phyloP scores from a whole-genome alignment of 2,888 invertebrate species.

The Lasioglossum leucozonium region DNA sequence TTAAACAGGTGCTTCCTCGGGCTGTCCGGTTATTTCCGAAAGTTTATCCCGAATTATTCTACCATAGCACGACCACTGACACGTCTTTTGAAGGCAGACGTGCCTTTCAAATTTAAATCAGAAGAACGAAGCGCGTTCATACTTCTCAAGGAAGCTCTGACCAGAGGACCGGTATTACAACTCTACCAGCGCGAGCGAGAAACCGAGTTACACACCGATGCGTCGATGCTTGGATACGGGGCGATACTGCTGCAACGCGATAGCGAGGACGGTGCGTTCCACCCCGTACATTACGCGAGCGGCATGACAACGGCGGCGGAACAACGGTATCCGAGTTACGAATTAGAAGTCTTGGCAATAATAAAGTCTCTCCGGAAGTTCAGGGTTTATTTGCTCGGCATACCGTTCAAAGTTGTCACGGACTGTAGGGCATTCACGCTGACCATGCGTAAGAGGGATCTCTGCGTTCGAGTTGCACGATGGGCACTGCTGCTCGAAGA shows the following conservation, averaged over 20 bases:
- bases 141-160: background rate
- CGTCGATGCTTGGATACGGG: background rate
- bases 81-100: slow-evolving; percentile 59
- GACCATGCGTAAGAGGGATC: background rate
- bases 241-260: background rate
- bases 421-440: background rate
- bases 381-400: background rate
- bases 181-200: background rate
- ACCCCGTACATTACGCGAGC: slow-evolving; percentile 61
- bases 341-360: background rate
- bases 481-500: background rate
- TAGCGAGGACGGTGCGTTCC: slow-evolving; percentile 26
- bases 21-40: slow-evolving; percentile 64
- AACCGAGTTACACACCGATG: background rate
- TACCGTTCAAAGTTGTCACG: background rate
- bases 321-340: background rate
- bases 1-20: slow-evolving; percentile 50
- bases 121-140: background rate
- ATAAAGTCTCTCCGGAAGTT: background rate
- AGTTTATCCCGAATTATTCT: slow-evolving; percentile 61
- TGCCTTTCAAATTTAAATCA: no score
- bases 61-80: slow-evolving; percentile 71
- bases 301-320: background rate
- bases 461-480: background rate
- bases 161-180: background rate